Conservation (phyloP, 37 sponge, comb jelly and placozoan genomes). For the Aphrocallistes beatrix region DNA sequence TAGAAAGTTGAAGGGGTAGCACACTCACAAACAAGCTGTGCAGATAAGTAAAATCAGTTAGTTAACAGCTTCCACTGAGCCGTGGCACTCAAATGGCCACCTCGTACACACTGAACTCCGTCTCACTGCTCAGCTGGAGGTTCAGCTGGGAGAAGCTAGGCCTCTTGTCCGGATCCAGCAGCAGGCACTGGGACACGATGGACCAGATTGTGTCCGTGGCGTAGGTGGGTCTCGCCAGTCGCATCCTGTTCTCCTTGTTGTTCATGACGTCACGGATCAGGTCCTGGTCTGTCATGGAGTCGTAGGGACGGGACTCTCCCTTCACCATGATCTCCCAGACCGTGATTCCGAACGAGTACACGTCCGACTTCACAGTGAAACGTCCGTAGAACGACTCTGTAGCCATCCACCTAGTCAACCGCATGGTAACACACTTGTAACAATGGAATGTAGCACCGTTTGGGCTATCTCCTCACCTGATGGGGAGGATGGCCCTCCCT, state of each 20-base stretch:
- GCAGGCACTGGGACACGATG: neutral
- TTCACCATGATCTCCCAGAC: slow-evolving; percentile 75
- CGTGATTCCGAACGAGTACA: slow-evolving; percentile 62
- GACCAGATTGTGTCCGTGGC: neutral
- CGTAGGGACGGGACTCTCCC: slow-evolving; percentile 44
- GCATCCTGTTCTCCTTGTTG: neutral
- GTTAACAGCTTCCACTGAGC: no score
- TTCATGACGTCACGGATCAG: slow-evolving; percentile 22
- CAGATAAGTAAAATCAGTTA: no score
- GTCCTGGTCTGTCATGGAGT: slow-evolving; percentile 43
- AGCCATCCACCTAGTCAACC: slow-evolving; percentile 44
- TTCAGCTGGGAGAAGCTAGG: neutral
- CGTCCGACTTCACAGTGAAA: slow-evolving; percentile 66
- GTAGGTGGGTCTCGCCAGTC: neutral
- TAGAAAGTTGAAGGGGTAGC: no score
- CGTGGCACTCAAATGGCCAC: neutral
- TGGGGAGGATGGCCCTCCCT: slow-evolving; percentile 50
- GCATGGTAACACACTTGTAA: neutral
- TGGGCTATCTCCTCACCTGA: slow-evolving; percentile 24
- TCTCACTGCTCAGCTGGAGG: neutral
- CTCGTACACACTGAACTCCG: neutral
- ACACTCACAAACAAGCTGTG: no score
- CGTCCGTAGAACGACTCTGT: slow-evolving; percentile 63
- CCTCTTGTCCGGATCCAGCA: neutral
- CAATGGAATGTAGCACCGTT: neutral